Percentiles rank a stretch among this genome's conserved stretches.
Evolutionary conservation across 2,888 invertebrate species (phyloP).

Genomic region (Rhorus exstirpatorius): DNA sequence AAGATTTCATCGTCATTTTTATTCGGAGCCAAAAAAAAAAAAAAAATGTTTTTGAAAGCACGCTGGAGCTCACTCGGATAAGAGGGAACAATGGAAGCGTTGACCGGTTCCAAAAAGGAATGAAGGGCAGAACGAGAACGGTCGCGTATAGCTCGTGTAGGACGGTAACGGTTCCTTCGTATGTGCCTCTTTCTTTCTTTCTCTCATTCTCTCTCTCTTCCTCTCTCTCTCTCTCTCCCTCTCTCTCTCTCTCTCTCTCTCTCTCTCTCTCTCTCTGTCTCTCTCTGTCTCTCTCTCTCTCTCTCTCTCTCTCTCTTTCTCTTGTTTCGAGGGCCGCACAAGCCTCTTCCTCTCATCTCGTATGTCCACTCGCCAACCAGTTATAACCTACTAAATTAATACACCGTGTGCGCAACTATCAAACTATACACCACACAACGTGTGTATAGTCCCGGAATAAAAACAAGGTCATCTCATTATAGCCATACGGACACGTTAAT

Average conservation of each 20-base stretch:
- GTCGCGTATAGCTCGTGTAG: conserved; percentile 24
- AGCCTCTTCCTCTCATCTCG: conserved; percentile 9
- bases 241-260: conserved; percentile 4
- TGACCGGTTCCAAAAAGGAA: conserved; percentile 76
- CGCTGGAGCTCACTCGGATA: conserved; percentile 52
- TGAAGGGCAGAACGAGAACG: conserved; percentile 71
- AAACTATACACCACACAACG: conserved; percentile 8
- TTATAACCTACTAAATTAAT: conserved; percentile 81
- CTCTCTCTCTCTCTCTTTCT: background rate
- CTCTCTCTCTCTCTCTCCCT: conserved; percentile 5
- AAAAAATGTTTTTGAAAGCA: background rate
- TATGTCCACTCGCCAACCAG: conserved; percentile 72
- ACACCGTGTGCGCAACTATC: conserved; percentile 64
- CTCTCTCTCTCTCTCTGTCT: conserved; percentile 13
- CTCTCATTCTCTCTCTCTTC: conserved; percentile 4
- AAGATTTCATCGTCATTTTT: background rate
- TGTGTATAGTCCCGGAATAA: background rate
- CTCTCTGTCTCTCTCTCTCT: no score
- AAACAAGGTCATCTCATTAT: conserved; percentile 31
- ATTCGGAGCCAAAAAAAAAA: background rate
- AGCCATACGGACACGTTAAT: background rate
- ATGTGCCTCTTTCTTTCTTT: background rate
- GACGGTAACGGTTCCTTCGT: conserved; percentile 24
- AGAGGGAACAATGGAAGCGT: conserved; percentile 75
- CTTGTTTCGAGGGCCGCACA: conserved; percentile 9